Conservation (phyloP, 1,140 invertebrate species). For the Oppia nitens region DNA sequence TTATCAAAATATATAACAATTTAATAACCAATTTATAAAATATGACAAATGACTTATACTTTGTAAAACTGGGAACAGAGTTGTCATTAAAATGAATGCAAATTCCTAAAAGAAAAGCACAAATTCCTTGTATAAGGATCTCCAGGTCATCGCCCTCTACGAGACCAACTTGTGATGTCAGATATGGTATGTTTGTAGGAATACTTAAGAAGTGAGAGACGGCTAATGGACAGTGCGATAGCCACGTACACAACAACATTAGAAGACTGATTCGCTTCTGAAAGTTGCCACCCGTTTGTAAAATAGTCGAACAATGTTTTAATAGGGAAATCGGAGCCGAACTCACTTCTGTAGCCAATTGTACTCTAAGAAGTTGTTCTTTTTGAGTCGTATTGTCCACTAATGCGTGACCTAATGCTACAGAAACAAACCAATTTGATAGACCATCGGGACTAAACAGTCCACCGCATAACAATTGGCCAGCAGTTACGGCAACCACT, state of each 20-base stretch:
- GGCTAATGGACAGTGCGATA: conserved; percentile 60
- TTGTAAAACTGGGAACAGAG: conserved; percentile 54
- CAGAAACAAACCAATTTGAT: conserved; percentile 94
- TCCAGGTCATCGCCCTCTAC: conserved; percentile 72
- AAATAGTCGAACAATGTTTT: conserved; percentile 62
- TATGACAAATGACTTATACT: conserved; percentile 24
- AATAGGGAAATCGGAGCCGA: conserved; percentile 68
- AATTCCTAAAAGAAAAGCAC: conserved; percentile 82
- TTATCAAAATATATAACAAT: conserved; percentile 20
- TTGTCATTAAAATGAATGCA: conserved; percentile 86
- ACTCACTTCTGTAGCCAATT: conserved; percentile 68
- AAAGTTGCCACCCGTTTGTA: conserved; percentile 65
- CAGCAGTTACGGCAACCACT: conserved; percentile 35
- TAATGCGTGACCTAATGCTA: conserved; percentile 76
- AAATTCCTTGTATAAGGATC: conserved; percentile 69
- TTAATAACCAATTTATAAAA: neutral
- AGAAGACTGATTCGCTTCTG: conserved; percentile 81
- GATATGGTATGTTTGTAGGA: conserved; percentile 64
- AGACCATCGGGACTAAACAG: conserved; percentile 73
- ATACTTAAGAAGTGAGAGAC: conserved; percentile 67
- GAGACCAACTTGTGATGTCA: conserved; percentile 35
- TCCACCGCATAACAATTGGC: conserved; percentile 84
- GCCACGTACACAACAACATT: conserved; percentile 78
- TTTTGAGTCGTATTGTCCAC: conserved; percentile 74
- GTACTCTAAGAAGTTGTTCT: conserved; percentile 76